phyloP scores from a whole-genome alignment of 2,113 vertebrate species.

The Scatophagus argus region DNA sequence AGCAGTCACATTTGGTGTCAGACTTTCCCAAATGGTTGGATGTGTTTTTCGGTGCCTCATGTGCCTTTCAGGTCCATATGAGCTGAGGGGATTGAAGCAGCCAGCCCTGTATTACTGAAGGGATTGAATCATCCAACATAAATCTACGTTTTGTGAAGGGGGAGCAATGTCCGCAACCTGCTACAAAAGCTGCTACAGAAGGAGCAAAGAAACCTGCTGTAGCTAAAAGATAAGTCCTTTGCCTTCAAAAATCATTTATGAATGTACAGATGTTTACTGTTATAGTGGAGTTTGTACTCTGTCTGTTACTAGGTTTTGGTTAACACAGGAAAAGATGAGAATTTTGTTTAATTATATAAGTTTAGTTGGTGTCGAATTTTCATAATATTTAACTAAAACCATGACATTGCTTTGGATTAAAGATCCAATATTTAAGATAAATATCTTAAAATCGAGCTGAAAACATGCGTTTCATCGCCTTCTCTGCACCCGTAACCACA shows the following conservation, averaged over 20 bases:
- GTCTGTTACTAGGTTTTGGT: neutral
- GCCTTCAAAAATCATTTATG: neutral
- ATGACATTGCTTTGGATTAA: neutral
- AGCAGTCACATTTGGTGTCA: slow-evolving; percentile 31
- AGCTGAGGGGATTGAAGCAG: slow-evolving; percentile 36
- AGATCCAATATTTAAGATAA: too few species aligned
- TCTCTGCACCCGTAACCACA: neutral
- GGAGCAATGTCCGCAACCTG: neutral
- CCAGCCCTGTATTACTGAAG: neutral
- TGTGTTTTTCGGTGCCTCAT: slow-evolving; percentile 24
- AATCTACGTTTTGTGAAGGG: slow-evolving; percentile 25
- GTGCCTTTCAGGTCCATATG: slow-evolving; percentile 14
- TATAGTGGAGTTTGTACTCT: neutral
- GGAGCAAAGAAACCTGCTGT: neutral
- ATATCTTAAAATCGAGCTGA: too few species aligned
- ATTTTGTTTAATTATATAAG: neutral
- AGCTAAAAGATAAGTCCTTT: neutral
- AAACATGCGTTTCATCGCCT: neutral
- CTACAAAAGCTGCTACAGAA: neutral
- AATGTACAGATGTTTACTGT: too few species aligned
- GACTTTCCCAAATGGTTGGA: slow-evolving; percentile 22
- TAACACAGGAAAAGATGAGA: neutral
- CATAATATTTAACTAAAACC: neutral
- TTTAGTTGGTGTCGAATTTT: neutral
- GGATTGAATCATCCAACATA: slow-evolving; percentile 35